phyloP scores from a whole-genome alignment of 2,113 vertebrate genomes.

The Tringa solitaria region DNA sequence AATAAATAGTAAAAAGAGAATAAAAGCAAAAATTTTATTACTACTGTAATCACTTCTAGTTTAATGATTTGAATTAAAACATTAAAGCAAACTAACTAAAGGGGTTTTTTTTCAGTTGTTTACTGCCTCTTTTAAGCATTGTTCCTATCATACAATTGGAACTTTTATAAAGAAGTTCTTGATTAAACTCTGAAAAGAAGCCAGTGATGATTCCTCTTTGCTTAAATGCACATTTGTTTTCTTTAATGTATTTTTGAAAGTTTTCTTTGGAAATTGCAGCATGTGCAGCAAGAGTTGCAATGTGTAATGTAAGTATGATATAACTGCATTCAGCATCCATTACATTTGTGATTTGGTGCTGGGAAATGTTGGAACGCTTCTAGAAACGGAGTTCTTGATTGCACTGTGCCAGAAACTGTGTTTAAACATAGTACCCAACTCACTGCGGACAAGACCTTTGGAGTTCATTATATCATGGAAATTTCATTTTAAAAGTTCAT shows the following conservation, averaged over 20 bases:
- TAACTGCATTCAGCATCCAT: neutral
- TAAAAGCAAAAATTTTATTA: neutral
- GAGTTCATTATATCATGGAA: conserved; percentile 29
- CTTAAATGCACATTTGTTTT: neutral
- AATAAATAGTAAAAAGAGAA: conserved; percentile 8
- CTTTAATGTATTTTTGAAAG: neutral
- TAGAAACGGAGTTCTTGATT: neutral
- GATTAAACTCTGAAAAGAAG: conserved; percentile 8
- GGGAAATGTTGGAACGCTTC: neutral
- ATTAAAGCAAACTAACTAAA: neutral
- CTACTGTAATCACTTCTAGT: neutral
- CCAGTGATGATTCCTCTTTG: neutral
- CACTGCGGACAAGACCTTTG: neutral
- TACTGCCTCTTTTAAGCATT: neutral
- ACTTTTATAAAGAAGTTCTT: neutral
- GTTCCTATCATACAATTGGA: neutral
- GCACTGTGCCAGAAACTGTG: neutral
- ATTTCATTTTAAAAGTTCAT: conserved; percentile 32
- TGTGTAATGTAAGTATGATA: neutral
- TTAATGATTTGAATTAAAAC: neutral
- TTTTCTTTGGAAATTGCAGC: conserved; percentile 15
- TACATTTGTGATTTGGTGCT: neutral
- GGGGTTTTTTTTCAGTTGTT: neutral
- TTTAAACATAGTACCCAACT: conserved; percentile 1
- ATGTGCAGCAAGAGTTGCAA: neutral